These are phyloP conservation scores for Chelonus formosanus DNA, from an alignment of 2,888 invertebrate species.

Conservation along the genomic window DNA sequence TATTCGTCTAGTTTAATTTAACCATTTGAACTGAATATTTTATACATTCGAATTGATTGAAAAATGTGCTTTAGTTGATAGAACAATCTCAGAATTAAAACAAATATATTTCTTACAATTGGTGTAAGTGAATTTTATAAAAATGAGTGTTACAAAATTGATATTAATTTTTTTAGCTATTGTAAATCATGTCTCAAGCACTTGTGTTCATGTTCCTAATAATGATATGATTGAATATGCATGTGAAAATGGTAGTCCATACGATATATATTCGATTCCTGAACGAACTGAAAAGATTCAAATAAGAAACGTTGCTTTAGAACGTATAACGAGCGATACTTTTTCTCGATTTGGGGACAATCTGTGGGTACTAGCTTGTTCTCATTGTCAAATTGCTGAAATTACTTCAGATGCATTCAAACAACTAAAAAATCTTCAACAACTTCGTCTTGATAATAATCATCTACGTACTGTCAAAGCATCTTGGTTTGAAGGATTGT, in stretches of 20 bases:
- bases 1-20: neutral
- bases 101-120: neutral
- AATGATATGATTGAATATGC: slow-evolving; percentile 53
- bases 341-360: slow-evolving; percentile 54
- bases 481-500: slow-evolving; percentile 53
- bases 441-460: slow-evolving; percentile 56
- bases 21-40: neutral
- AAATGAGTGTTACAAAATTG: slow-evolving; percentile 43
- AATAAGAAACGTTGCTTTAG: slow-evolving; percentile 51
- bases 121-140: slow-evolving; percentile 3
- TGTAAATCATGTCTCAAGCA: slow-evolving; percentile 40
- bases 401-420: slow-evolving; percentile 56
- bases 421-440: slow-evolving; percentile 51
- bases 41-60: too few relatives aligned
- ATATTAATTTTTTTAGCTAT: slow-evolving; percentile 39
- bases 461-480: slow-evolving; percentile 46
- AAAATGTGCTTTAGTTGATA: slow-evolving; percentile 30
- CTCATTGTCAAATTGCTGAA: slow-evolving; percentile 52
- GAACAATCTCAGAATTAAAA: neutral
- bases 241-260: slow-evolving; percentile 50
- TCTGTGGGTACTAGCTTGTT: slow-evolving; percentile 54
- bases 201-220: slow-evolving; percentile 49
- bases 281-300: slow-evolving; percentile 49
- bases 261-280: slow-evolving; percentile 52
- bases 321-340: slow-evolving; percentile 45